These are phyloP conservation scores for Macaca mulatta DNA, from an alignment of 2,113 vertebrate species.

Conservation along the genomic window DNA sequence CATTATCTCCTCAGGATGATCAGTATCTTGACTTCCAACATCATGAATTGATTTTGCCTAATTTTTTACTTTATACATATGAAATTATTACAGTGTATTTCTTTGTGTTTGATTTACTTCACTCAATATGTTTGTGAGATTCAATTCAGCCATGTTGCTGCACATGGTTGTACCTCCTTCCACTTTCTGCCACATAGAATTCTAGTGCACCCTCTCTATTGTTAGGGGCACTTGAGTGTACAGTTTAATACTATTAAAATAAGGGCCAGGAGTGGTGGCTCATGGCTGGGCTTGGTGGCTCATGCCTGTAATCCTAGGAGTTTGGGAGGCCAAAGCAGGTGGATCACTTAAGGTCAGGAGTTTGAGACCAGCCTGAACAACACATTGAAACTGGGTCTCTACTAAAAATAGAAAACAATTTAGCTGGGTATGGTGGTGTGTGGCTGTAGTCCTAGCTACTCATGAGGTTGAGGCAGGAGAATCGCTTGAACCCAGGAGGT, in stretches of 20 bases:
- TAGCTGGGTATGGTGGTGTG: too few relatives aligned
- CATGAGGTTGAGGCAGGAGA: too few relatives aligned
- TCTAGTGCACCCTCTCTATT: not conserved
- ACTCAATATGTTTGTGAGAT: not conserved
- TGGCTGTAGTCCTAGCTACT: too few relatives aligned
- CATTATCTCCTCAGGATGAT: not conserved
- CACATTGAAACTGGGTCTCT: not conserved
- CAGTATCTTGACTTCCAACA: not conserved
- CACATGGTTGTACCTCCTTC: not conserved
- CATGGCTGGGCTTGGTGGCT: not conserved
- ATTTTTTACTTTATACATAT: not conserved
- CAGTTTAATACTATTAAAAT: not conserved
- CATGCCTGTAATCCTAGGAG: not conserved
- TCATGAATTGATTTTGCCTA: not conserved
- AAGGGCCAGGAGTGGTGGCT: too few relatives aligned
- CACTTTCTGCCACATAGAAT: not conserved
- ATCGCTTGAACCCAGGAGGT: too few relatives aligned
- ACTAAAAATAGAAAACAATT: too few relatives aligned
- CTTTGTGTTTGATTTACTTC: not conserved
- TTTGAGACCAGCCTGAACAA: not conserved
- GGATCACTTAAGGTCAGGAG: not conserved
- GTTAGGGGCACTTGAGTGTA: accelerated
- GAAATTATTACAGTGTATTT: not conserved
- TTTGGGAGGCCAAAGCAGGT: not conserved
- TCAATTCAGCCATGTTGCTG: accelerated